Base-by-base conservation (phyloP, 53 echinoderm and acorn worm genomes). In the Hippasteria phrygiana region DNA sequence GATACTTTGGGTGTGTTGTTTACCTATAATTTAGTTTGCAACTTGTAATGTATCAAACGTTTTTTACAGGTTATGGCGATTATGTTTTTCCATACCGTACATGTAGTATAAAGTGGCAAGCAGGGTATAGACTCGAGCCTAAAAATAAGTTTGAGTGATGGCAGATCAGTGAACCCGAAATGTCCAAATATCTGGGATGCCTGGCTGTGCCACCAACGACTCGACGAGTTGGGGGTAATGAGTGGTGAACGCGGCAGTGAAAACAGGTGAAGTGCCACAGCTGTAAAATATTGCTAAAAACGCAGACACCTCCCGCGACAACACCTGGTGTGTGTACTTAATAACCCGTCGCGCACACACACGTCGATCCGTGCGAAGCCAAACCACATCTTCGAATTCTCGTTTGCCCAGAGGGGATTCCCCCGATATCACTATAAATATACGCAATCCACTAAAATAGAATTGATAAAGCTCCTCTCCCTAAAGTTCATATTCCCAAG, bases 221-320 rank as follows among this genome's bases (percentile, higher is more conserved):
- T 53, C 26, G 50, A 76, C 29, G 50, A 48, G 32, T 20, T 10
- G 76, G 50, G 29, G n/a, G 59, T 29, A 17, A 12, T 76, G 76
- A 76, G 53, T 51, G 48, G 48, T 34, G 78, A 78, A 55, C 54
- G 62, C 35, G 78, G 54, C 39, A 55, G 59, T 59, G 18, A 16
- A 78, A 78, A 78, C 78, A 78, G 55, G 78, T 76, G 76, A 76
- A 36, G 27, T 38, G n/a, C n/a, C 14, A 50, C 76, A 76, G 76
- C 76, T 76, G 76, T 51, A 27, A 33, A 20, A 69, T 51, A 8
- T 13, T 53, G 76, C 48, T 76, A 51, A 76, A 76, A 76, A 17
- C n/a, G 26, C 59, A 4, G n/a, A 6, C 3, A 24, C 59, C 59
- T 51, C 5, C 47, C 16, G 76, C 76, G 50, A 29, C 35, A 76